Base-by-base conservation (phyloP, 2,888 invertebrate genomes). In the Megamerina dolium region DNA sequence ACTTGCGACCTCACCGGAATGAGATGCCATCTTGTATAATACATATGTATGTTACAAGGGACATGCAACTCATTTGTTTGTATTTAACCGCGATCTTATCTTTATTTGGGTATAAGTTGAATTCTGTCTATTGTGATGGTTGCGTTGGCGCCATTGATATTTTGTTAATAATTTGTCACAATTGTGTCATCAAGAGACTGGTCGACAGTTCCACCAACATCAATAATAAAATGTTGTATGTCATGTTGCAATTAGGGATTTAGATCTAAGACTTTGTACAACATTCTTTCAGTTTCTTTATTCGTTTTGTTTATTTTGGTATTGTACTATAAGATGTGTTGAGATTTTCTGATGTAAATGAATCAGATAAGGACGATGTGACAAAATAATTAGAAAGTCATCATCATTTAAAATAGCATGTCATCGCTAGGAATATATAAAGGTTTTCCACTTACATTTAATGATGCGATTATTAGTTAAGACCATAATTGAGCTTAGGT, bases 161-260 rank as follows among this genome's bases (percentile, higher is more conserved):
- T 54, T 63, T 63, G 63, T 63, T 59, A 61, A 63, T 61, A 64
- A 64, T 64, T 64, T 64, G 64, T 65, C 64, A 65, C 64, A 62
- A 62, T 58, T 59, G 52, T 59, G 57, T 56, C 61, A 60, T 55
- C 56, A 56, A n/a, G n/a, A n/a, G n/a, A n/a, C n/a, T n/a, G n/a
- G n/a, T n/a, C n/a, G n/a, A n/a, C n/a, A n/a, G n/a, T n/a, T n/a
- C n/a, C n/a, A n/a, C n/a, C n/a, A n/a, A n/a, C n/a, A n/a, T n/a
- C n/a, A n/a, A n/a, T n/a, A 57, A 57, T 36, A 39, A 59, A 63
- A 62, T 64, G 59, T 64, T 59, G 52, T 56, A 56, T 59, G 64
- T 64, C 64, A 64, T 64, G 64, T 61, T 57, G 59, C 63, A 60
- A 63, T 64, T 61, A 61, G 50, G 55, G n/a, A n/a, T n/a, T n/a